Percentiles rank a stretch among this genome's conserved stretches.
phyloP scores from a whole-genome alignment of 2,888 invertebrate genomes.

The Drosophila acutilabella region DNA sequence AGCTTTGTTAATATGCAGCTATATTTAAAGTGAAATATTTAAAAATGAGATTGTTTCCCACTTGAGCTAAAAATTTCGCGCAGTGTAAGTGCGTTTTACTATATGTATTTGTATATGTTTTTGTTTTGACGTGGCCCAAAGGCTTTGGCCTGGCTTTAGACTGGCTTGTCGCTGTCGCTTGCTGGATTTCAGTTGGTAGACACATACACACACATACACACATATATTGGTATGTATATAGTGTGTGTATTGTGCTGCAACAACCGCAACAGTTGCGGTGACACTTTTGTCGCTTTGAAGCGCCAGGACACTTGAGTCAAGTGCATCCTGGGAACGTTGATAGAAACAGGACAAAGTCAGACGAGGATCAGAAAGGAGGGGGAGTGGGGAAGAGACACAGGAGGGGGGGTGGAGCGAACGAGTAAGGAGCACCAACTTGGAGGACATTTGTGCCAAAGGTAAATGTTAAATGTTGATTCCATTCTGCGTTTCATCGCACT shows the following conservation, averaged over 20 bases:
- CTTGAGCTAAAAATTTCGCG: conserved; percentile 11
- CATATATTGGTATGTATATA: not conserved
- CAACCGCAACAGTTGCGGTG: conserved; percentile 75
- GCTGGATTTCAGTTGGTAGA: not conserved
- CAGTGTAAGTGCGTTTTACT: conserved; percentile 23
- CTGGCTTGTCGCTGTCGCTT: not conserved
- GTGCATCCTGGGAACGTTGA: conserved; percentile 51
- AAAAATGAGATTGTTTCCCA: not conserved
- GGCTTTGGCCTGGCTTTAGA: conserved; percentile 14
- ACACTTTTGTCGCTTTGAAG: conserved; percentile 73
- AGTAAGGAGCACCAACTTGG: not conserved
- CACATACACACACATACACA: not conserved
- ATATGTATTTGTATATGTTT: not conserved
- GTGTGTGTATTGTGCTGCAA: conserved; percentile 40
- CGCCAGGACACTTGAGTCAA: conserved; percentile 69
- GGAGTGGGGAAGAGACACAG: too few species aligned
- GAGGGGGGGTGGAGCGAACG: too few species aligned
- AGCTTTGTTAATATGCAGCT: too few species aligned
- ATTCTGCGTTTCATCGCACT: conserved; percentile 53
- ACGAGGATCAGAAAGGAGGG: not conserved
- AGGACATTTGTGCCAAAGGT: conserved; percentile 6
- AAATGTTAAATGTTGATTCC: conserved; percentile 47
- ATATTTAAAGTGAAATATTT: too few species aligned
- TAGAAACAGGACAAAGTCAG: not conserved
- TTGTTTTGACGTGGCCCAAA: conserved; percentile 36